Conservation (phyloP, 2,888 invertebrate genomes). For the Volucella inflata region DNA sequence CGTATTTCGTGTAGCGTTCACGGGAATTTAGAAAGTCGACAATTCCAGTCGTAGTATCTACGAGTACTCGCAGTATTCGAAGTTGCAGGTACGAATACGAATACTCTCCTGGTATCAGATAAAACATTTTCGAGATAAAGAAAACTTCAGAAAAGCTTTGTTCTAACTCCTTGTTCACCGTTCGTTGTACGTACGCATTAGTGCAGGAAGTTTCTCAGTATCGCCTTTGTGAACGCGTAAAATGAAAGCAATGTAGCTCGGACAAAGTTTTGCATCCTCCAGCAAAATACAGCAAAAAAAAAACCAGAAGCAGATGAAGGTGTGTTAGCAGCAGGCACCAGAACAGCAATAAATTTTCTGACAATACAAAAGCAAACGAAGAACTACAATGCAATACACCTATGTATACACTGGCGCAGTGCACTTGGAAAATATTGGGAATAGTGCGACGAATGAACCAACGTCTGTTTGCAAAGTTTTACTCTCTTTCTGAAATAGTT, state of each 20-base stretch:
- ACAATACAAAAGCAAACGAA: constrained; percentile 42
- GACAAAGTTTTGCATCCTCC: constrained; percentile 42
- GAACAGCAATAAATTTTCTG: constrained; percentile 60
- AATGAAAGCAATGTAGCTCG: constrained; percentile 47
- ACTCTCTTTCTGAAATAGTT: constrained; percentile 27
- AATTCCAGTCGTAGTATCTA: constrained; percentile 5
- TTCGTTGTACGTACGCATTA: constrained; percentile 71
- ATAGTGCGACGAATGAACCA: not conserved
- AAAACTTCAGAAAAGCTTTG: constrained; percentile 64
- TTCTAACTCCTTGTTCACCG: constrained; percentile 61
- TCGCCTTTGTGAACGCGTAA: constrained; percentile 54
- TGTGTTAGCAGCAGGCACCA: constrained; percentile 44
- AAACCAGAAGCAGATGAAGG: not conserved
- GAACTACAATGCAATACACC: not conserved
- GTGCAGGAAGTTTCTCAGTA: constrained; percentile 68
- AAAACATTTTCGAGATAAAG: constrained; percentile 64
- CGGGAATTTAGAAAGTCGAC: constrained; percentile 23
- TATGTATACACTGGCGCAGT: not conserved
- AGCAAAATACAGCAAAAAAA: not conserved
- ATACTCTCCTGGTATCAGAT: constrained; percentile 54
- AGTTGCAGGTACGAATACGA: too few relatives aligned
- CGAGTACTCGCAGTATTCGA: not conserved
- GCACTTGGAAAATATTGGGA: not conserved
- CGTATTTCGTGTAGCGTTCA: constrained; percentile 12
- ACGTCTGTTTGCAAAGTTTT: not conserved